Evolutionary conservation across 2,113 vertebrate genomes (phyloP).

Genomic region (Paratilapia polleni): DNA sequence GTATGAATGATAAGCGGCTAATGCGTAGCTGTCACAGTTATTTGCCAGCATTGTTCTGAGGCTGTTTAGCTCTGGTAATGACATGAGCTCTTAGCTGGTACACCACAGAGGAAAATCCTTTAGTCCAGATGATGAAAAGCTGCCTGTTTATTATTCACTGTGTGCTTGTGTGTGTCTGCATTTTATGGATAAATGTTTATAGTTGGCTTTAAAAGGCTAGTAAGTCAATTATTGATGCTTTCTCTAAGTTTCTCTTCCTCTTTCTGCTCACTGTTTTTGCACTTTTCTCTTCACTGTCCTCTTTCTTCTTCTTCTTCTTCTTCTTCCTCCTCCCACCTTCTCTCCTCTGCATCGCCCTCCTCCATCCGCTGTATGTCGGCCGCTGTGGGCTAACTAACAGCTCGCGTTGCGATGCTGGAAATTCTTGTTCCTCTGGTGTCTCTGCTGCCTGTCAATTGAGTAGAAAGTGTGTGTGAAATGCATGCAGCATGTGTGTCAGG

Average conservation of each 20-base stretch:
- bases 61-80: constrained; percentile 40
- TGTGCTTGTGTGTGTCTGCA: background rate
- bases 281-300: background rate
- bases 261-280: background rate
- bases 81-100: background rate
- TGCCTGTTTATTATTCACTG: constrained; percentile 38
- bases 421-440: constrained; percentile 31
- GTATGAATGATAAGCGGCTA: background rate
- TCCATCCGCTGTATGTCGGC: constrained; percentile 4
- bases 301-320: background rate
- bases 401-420: background rate
- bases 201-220: constrained; percentile 43
- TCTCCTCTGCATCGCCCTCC: background rate
- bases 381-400: background rate
- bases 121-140: constrained; percentile 39
- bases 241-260: constrained; percentile 17
- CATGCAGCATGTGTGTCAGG: constrained; percentile 13
- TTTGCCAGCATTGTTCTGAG: constrained; percentile 30
- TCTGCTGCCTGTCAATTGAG: constrained; percentile 23
- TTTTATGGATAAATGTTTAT: constrained; percentile 43
- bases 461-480: constrained; percentile 10
- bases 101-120: constrained; percentile 34
- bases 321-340: background rate
- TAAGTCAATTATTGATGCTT: constrained; percentile 67
- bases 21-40: constrained; percentile 32